These are phyloP conservation scores for Athene noctua DNA, from an alignment of 2,113 vertebrate genomes.

Conservation along the genomic window DNA sequence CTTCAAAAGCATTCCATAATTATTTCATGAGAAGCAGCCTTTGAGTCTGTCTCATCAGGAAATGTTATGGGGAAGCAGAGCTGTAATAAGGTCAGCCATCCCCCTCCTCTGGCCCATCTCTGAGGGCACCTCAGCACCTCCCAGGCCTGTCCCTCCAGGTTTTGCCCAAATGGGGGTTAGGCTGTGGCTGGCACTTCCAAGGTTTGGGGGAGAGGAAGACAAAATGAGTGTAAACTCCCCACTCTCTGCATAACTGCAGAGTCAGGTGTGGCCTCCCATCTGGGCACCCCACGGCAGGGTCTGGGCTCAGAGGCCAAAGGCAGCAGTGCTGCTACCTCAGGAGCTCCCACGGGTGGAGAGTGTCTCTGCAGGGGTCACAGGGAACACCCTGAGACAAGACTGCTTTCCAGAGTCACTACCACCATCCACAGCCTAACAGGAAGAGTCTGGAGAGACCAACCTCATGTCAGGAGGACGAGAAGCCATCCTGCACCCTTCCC, in stretches of 20 bases:
- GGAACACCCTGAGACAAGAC: not conserved
- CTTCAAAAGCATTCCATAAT: not conserved
- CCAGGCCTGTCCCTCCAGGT: not conserved
- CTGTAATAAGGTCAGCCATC: not conserved
- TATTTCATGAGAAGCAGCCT: not conserved
- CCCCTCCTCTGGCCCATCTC: not conserved
- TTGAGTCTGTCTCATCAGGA: not conserved
- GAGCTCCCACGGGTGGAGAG: not conserved
- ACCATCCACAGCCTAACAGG: not conserved
- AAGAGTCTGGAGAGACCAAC: not conserved
- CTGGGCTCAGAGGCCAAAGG: not conserved
- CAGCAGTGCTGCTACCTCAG: not conserved
- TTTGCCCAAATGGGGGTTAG: not conserved
- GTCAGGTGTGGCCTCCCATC: not conserved
- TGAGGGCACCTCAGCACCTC: not conserved
- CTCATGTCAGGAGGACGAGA: not conserved
- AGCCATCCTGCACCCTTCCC: not conserved
- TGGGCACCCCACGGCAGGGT: not conserved
- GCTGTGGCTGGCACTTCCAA: not conserved
- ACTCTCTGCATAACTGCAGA: accelerated
- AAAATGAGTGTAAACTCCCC: not conserved
- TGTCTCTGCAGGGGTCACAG: not conserved
- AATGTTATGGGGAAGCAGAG: not conserved
- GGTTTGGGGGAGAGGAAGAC: not conserved
- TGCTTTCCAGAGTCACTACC: not conserved